phyloP scores from a whole-genome alignment of 1,140 invertebrate species.

The Ganaspis sp. region DNA sequence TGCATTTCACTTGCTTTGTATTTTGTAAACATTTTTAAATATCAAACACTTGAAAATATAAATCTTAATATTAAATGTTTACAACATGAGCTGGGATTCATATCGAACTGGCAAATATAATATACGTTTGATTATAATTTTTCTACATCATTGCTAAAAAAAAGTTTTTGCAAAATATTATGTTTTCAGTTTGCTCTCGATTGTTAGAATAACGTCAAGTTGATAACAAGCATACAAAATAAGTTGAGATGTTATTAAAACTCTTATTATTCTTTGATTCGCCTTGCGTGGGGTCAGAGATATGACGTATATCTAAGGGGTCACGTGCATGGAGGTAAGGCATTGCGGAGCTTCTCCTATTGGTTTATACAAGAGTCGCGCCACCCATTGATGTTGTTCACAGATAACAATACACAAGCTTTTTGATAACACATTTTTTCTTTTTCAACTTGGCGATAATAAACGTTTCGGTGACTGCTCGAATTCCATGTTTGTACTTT shows the following conservation, averaged over 20 bases:
- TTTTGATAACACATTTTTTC: constrained; percentile 7
- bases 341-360: background rate
- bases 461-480: background rate
- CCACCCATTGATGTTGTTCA: constrained; percentile 10
- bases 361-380: background rate
- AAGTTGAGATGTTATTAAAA: constrained; percentile 10
- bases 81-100: too few species aligned
- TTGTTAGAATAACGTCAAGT: constrained; percentile 8
- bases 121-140: too few species aligned
- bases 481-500: background rate
- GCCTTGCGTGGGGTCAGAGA: constrained; percentile 26
- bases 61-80: too few species aligned
- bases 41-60: too few species aligned
- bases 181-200: background rate
- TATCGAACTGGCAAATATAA: too few species aligned
- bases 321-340: constrained; percentile 24
- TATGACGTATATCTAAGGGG: constrained; percentile 4
- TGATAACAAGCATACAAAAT: constrained; percentile 1
- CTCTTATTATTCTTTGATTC: constrained; percentile 1
- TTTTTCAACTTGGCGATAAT: background rate
- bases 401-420: background rate
- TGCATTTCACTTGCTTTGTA: too few species aligned
- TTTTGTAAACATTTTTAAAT: too few species aligned
- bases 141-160: background rate
- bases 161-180: background rate